Percentiles rank a stretch among this genome's conserved stretches.
phyloP scores from a whole-genome alignment of 2,113 vertebrate genomes.

The Copsychus sechellarum region DNA sequence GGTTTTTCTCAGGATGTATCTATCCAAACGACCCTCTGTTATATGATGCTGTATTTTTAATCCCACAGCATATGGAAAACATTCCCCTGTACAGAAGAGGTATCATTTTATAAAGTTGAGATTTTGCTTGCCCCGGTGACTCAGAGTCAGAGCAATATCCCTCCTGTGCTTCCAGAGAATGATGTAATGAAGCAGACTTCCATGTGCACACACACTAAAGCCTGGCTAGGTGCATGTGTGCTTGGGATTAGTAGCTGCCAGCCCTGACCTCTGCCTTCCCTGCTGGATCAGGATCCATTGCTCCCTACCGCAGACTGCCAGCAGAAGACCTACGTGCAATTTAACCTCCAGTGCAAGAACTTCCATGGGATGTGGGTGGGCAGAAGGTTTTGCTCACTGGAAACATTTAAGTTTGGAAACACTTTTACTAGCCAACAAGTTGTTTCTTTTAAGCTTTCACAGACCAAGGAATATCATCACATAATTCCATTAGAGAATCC shows the following conservation, averaged over 20 bases:
- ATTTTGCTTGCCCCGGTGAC: not conserved
- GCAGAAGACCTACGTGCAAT: not conserved
- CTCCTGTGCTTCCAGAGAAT: not conserved
- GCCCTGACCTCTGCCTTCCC: not conserved
- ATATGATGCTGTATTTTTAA: not conserved
- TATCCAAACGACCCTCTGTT: not conserved
- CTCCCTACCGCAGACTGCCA: not conserved
- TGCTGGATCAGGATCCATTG: not conserved
- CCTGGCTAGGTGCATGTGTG: not conserved
- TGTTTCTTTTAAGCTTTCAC: not conserved
- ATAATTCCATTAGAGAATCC: not conserved
- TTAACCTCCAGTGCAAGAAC: not conserved
- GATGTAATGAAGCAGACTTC: not conserved
- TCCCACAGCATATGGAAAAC: constrained; percentile 18
- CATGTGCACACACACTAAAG: not conserved
- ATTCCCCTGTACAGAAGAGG: not conserved
- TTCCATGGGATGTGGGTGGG: not conserved
- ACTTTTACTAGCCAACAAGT: not conserved
- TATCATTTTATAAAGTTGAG: not conserved
- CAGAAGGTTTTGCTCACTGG: not conserved
- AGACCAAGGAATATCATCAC: not conserved
- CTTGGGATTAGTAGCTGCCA: not conserved
- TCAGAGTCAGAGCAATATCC: not conserved
- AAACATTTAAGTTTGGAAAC: constrained; percentile 20
- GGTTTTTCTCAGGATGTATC: not conserved